These are phyloP conservation scores for Dipodomys stephensi DNA, from an alignment of 2,113 vertebrate species.

Conservation along the genomic window DNA sequence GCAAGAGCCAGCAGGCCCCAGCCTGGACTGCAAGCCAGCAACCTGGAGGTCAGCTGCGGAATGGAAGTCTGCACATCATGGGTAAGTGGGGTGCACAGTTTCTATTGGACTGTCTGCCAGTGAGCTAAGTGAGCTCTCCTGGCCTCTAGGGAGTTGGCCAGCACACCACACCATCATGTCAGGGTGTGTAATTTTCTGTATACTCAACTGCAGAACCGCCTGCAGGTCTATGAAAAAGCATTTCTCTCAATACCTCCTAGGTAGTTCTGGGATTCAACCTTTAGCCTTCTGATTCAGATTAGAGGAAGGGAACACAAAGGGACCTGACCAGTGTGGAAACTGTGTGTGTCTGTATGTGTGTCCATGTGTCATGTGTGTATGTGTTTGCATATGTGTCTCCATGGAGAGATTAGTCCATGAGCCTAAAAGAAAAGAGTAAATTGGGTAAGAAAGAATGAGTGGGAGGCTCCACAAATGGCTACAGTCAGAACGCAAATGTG, in stretches of 20 bases:
- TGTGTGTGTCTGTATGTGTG: neutral
- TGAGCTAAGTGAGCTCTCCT: no score
- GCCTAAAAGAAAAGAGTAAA: neutral
- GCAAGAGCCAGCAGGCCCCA: conserved; percentile 86
- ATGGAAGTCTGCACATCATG: conserved; percentile 90
- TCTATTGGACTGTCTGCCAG: neutral
- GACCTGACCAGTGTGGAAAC: neutral
- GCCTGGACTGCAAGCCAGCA: conserved; percentile 79
- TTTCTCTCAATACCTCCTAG: neutral
- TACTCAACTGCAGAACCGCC: neutral
- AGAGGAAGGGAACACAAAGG: neutral
- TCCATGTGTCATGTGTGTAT: neutral
- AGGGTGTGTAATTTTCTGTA: accelerated
- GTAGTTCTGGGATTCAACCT: neutral
- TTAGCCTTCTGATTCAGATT: neutral
- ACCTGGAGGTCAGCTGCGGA: conserved; percentile 86
- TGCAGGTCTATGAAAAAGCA: neutral
- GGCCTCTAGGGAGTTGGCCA: neutral
- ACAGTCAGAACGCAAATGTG: neutral
- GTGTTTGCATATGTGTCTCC: neutral
- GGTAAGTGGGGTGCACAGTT: conserved; percentile 82
- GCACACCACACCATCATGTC: neutral
- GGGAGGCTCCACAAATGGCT: neutral
- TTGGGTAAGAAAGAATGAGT: neutral
- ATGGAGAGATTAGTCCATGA: neutral